These are phyloP conservation scores for Triplophysa rosa DNA, from an alignment of 2,113 vertebrate species.

Conservation along the genomic window DNA sequence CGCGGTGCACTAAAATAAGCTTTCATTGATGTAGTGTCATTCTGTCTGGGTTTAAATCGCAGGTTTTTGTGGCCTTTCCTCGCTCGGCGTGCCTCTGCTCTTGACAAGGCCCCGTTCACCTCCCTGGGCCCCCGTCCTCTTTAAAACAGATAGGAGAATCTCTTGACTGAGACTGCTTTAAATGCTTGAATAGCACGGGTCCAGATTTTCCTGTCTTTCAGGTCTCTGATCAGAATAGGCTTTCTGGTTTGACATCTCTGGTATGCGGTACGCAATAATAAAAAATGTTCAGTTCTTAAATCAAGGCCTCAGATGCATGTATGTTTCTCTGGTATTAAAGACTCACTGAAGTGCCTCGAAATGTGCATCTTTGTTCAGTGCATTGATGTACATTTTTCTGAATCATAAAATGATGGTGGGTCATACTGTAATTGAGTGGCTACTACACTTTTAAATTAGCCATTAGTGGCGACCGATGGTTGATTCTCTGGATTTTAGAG, in stretches of 20 bases:
- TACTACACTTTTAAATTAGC: too few relatives aligned
- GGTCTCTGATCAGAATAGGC: constrained; percentile 1
- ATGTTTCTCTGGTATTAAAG: neutral
- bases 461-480: too few relatives aligned
- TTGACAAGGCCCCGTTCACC: neutral
- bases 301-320: neutral
- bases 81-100: neutral
- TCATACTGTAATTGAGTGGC: too few relatives aligned
- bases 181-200: constrained; percentile 8
- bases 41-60: neutral
- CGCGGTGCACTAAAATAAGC: neutral
- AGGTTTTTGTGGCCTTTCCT: neutral
- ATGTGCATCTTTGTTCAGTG: too few relatives aligned
- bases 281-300: neutral
- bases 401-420: too few relatives aligned
- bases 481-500: too few relatives aligned
- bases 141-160: neutral
- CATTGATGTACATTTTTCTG: too few relatives aligned
- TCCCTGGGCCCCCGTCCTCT: neutral
- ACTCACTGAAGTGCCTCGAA: too few relatives aligned
- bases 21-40: constrained; percentile 14
- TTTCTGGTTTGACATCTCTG: neutral
- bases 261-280: neutral
- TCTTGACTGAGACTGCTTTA: constrained; percentile 3
- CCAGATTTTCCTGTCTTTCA: neutral